Percentiles rank a stretch among this genome's conserved stretches.
These are phyloP conservation scores for Balaenoptera acutorostrata DNA, from an alignment of 2,113 vertebrate genomes.

Conservation along the genomic window DNA sequence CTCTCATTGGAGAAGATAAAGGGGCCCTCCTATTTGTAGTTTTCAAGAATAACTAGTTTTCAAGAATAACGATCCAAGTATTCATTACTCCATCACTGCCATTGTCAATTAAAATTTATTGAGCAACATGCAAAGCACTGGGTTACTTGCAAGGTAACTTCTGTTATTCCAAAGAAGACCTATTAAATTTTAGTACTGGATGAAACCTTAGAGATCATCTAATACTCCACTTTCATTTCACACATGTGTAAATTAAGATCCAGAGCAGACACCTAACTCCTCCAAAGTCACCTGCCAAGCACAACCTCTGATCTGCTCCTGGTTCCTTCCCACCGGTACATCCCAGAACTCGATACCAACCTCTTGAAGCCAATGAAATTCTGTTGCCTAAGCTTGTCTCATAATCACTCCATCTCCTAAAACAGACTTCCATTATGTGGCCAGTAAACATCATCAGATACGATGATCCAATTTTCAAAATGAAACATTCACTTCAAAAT, in stretches of 20 bases:
- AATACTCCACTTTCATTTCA: neutral
- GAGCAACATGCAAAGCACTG: neutral
- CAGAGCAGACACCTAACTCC: neutral
- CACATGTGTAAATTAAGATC: neutral
- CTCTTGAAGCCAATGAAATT: neutral
- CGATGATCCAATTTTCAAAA: neutral
- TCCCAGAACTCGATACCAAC: neutral
- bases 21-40: neutral
- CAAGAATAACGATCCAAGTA: neutral
- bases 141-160: neutral
- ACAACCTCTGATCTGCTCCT: neutral
- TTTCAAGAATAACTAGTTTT: neutral
- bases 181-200: neutral
- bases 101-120: neutral
- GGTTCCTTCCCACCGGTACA: neutral
- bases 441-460: neutral
- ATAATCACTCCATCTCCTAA: neutral
- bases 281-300: neutral
- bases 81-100: neutral
- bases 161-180: neutral
- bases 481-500: neutral
- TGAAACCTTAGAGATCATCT: neutral
- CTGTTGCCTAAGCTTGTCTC: neutral
- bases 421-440: neutral
- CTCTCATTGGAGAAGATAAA: neutral